phyloP scores from a whole-genome alignment of 1,140 invertebrate species.

The Bathynomus jamesi region DNA sequence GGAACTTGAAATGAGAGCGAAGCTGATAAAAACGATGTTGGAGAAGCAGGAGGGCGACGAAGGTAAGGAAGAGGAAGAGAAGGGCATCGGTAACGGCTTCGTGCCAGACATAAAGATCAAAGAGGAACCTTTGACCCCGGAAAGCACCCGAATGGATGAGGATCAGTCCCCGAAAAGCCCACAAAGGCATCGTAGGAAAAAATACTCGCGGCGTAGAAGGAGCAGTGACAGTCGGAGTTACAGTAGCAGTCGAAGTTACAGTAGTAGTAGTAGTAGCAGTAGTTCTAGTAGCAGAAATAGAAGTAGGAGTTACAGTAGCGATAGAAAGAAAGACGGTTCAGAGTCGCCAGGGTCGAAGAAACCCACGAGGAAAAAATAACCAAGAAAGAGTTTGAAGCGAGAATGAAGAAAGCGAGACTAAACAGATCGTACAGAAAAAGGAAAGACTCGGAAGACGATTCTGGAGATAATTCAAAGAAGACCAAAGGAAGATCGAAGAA shows the following conservation, averaged over 20 bases:
- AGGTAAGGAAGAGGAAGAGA: background rate
- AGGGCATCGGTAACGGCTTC: background rate
- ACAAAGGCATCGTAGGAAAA: background rate
- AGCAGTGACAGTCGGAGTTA: too few species aligned
- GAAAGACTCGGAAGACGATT: slow-evolving; percentile 32
- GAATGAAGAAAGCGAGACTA: slow-evolving; percentile 31
- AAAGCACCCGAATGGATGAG: background rate
- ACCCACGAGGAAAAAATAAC: slow-evolving; percentile 30
- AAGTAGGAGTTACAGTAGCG: background rate
- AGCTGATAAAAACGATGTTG: slow-evolving; percentile 17
- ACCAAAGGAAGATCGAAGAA: background rate
- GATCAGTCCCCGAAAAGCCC: background rate
- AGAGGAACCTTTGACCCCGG: background rate
- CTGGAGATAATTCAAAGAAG: slow-evolving; percentile 5
- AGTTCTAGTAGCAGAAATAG: background rate
- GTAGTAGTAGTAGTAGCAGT: slow-evolving; percentile 1
- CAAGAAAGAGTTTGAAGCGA: slow-evolving; percentile 33
- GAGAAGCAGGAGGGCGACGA: background rate
- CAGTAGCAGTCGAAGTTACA: too few species aligned
- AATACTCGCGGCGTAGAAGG: background rate
- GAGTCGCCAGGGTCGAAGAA: background rate
- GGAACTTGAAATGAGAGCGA: slow-evolving; percentile 17
- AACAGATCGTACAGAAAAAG: slow-evolving; percentile 31
- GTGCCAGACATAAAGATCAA: background rate
- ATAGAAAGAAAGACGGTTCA: background rate